Base-by-base conservation (phyloP, 2,113 vertebrate genomes). In the Muntiacus reevesi region DNA sequence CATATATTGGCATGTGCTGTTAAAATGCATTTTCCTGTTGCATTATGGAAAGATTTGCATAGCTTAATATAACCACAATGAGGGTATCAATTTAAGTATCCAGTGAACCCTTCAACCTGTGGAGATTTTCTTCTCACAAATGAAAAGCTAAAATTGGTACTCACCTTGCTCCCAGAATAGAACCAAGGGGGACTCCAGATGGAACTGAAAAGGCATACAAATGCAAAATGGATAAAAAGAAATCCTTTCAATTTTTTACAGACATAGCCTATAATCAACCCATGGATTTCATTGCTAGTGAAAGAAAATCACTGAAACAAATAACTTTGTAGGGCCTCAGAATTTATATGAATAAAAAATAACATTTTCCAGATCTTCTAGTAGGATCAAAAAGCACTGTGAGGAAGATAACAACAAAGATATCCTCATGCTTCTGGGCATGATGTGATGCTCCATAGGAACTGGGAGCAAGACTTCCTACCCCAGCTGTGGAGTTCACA, bases 1-100 rank as follows among this genome's bases (percentile, higher is more conserved):
- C 15, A 30, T 50, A 94, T 84, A 55, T 92, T 94, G 85, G 74
- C 27, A 79, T 87, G 17, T 78, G 43, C 90, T 96, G 95, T 96
- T 96, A 84, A 93, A 95, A 95, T 96, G 50, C 27, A 95, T 96
- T 98, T 96, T 96, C 88, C 64, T 89, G 92, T 89, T 95, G 67
- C 54, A 88, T 85, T 97, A 84, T 96, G 74, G 87, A 96, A 92
- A 60, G 60, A 97, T 97, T 97, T 98, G 45, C 67, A 95, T 94
- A 93, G 64, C 79, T 97, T 97, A 97, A 96, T 97, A 95, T 78
- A 97, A 95, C 85, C 83, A 89, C 79, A 54, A 94, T 60, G 50
- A 95, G n/a, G 64, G 89, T 96, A 97, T 88, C 90, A 96, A 95
- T 96, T 96, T 96, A 97, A 93, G 79, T 95, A 95, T 94, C 57